Evolutionary conservation across 2,113 vertebrate species (phyloP).

Genomic region (Microcebus lehilahytsara): DNA sequence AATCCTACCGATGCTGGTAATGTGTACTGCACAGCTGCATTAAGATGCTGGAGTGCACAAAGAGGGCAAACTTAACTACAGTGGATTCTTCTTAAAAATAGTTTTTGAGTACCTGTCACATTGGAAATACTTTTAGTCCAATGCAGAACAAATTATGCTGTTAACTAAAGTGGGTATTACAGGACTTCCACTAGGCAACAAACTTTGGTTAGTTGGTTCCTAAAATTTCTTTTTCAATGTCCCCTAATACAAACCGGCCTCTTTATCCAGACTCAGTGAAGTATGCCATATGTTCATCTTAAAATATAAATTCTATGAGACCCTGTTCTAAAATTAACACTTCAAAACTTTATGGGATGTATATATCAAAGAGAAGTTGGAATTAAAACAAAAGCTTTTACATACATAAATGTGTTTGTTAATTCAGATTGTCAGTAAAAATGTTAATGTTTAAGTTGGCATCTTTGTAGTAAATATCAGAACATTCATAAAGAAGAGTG

Average conservation of each 20-base stretch:
- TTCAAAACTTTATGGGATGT: not conserved
- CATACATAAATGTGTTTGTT: not conserved
- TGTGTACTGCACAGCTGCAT: rapidly evolving
- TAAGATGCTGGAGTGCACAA: not conserved
- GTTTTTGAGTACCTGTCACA: not conserved
- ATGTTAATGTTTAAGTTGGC: not conserved
- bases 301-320: not conserved
- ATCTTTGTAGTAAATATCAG: not conserved
- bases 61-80: rapidly evolving
- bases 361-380: constrained; percentile 36
- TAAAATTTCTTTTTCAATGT: not conserved
- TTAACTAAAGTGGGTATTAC: not conserved
- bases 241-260: not conserved
- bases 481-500: not conserved
- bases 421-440: constrained; percentile 34
- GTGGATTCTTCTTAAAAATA: not conserved
- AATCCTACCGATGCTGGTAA: rapidly evolving
- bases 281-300: not conserved
- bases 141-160: not conserved
- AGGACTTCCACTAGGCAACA: not conserved
- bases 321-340: constrained; percentile 21
- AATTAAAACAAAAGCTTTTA: not conserved
- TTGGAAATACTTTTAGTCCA: not conserved
- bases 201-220: not conserved
- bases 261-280: not conserved